These are phyloP conservation scores for Gari tellinella DNA, from an alignment of 2,888 invertebrate genomes.

Conservation along the genomic window DNA sequence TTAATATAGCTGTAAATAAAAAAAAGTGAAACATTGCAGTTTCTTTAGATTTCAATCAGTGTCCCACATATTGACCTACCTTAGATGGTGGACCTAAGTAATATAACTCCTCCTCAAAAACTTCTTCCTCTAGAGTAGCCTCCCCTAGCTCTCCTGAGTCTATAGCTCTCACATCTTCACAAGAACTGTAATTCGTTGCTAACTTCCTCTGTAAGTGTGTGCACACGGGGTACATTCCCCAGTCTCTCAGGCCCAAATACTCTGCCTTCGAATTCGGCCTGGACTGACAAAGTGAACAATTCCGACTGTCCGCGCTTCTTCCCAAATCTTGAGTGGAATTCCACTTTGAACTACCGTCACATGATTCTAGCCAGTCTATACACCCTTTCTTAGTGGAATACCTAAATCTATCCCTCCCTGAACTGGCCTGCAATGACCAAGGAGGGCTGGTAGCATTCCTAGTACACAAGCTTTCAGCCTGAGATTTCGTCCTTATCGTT, in stretches of 20 bases:
- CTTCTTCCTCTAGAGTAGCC: constrained; percentile 52
- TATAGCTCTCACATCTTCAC: constrained; percentile 35
- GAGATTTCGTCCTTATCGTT: too few species aligned
- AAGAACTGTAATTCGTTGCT: constrained; percentile 47
- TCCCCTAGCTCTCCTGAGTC: constrained; percentile 39
- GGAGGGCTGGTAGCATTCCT: too few species aligned
- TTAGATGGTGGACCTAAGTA: constrained; percentile 41
- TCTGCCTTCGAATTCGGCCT: too few species aligned
- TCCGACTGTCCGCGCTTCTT: too few species aligned
- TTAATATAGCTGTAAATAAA: too few species aligned
- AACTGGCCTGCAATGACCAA: too few species aligned
- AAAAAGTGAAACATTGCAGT: too few species aligned
- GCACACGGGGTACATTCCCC: constrained; percentile 44
- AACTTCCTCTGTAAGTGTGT: constrained; percentile 50
- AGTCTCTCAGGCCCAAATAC: too few species aligned
- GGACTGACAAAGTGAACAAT: too few species aligned
- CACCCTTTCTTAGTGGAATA: constrained; percentile 48
- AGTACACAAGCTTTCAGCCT: too few species aligned
- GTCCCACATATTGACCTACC: constrained; percentile 4
- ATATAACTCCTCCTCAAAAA: constrained; percentile 59
- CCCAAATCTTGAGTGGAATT: too few species aligned
- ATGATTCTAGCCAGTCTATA: constrained; percentile 49
- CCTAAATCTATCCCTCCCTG: background rate
- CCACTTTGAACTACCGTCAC: background rate
- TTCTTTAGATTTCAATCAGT: too few species aligned